Base-by-base conservation (phyloP, 2,888 invertebrate species). In the Cheilosia grossa region DNA sequence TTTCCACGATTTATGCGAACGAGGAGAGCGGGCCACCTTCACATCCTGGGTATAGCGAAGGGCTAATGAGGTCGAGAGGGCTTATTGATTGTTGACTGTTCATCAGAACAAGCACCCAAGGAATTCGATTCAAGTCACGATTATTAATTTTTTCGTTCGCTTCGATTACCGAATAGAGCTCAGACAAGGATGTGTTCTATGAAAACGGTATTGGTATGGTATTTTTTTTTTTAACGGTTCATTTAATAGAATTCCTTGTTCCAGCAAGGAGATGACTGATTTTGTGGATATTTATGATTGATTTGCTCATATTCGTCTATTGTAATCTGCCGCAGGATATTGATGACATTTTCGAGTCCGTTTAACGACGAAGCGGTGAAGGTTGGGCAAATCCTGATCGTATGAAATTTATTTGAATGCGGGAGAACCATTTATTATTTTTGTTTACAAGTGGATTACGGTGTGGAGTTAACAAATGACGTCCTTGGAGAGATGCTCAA, bases 41-140 rank as follows among this genome's bases (percentile, higher is more conserved):
- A 30, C n/a, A 19, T n/a, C 56, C 24, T 24, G 10, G 2, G 17
- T 9, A 1, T 10, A 53, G 37, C 47, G 47, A 10, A 19, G 17
- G 37, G 72, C 81, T 81, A 74, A 81, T 74, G 81, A 74, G 67
- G 81, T 81, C 69, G 69, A 74, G 42, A 30, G 69, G 74, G 61
- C 81, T 64, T 51, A 66, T 81, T 53, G 81, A 75, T 75, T 64
- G 64, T 75, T 64, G 70, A 70, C 56, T 69, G 56, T 67, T 73
- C 17, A 51, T 24, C 61, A 10, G 37, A 37, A 37, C 37, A 53
- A 9, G 70, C 33, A 44, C n/a, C 17, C 51, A 47, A 15, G 19
- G 27, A 53, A 42, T 33, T 58, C 42, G 17, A 81, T 75, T 81
- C 81, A 53, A 75, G 81, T 69, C 81, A 81, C 75, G 81, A 81